Percentiles rank a stretch among this genome's conserved stretches.
phyloP scores from a whole-genome alignment of 30 jellyfish, hydroid and myxozoan species.

The Chironex yamaguchii region DNA sequence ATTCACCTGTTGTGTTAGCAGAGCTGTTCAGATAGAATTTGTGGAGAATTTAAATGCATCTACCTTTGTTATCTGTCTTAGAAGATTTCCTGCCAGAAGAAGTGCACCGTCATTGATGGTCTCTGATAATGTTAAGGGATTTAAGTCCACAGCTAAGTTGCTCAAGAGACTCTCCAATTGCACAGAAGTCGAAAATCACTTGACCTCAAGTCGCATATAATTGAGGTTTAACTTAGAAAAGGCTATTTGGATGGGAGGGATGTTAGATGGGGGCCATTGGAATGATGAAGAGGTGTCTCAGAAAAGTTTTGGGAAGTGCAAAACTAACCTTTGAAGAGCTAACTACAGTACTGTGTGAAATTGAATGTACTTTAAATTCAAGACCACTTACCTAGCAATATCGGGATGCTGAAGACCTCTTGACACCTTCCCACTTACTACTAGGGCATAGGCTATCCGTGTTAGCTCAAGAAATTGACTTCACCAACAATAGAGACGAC shows the following conservation, averaged over 20 bases:
- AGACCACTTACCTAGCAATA: slow-evolving; percentile 48
- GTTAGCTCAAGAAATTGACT: not conserved
- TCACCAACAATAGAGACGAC: not conserved
- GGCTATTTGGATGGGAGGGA: slow-evolving; percentile 60
- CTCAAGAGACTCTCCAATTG: not conserved
- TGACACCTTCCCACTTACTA: slow-evolving; percentile 56
- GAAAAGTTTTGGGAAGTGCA: slow-evolving; percentile 27
- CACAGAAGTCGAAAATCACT: no score
- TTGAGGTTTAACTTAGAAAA: slow-evolving; percentile 35
- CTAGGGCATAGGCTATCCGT: slow-evolving; percentile 3
- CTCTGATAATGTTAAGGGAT: slow-evolving; percentile 28
- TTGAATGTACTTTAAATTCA: slow-evolving; percentile 24
- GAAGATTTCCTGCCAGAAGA: not conserved
- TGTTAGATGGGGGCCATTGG: slow-evolving; percentile 42
- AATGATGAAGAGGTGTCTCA: slow-evolving; percentile 41
- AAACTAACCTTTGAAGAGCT: slow-evolving; percentile 43
- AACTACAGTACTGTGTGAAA: slow-evolving; percentile 45
- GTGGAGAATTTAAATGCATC: slow-evolving; percentile 4
- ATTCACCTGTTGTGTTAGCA: not conserved
- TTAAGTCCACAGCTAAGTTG: not conserved
- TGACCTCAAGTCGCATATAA: not conserved
- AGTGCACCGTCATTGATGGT: not conserved
- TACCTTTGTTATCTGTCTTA: no score
- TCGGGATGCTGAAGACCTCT: slow-evolving; percentile 21
- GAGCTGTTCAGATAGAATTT: slow-evolving; percentile 18